phyloP scores from a whole-genome alignment of 2,888 invertebrate genomes.

The Torymus texanus region DNA sequence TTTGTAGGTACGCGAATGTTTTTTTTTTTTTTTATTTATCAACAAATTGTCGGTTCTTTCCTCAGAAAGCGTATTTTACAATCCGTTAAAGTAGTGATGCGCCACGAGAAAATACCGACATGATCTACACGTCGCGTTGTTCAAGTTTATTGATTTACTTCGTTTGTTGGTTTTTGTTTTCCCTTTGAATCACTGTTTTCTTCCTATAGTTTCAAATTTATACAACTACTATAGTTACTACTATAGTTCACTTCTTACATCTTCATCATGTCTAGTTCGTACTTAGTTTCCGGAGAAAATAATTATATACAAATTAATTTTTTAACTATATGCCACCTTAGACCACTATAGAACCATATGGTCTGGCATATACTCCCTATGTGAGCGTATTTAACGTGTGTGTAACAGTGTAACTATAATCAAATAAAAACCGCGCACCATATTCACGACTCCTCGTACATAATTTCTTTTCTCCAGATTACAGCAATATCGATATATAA shows the following conservation, averaged over 20 bases:
- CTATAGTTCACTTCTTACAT: not conserved
- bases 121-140: conserved; percentile 46
- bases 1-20: conserved; percentile 46
- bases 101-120: conserved; percentile 49
- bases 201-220: conserved; percentile 17
- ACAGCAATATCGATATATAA: conserved; percentile 11
- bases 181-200: conserved; percentile 12
- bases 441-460: not conserved
- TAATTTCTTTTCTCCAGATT: conserved; percentile 33
- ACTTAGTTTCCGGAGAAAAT: conserved; percentile 25
- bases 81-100: conserved; percentile 28
- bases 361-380: conserved; percentile 19
- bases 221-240: conserved; percentile 16
- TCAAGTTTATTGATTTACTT: conserved; percentile 19
- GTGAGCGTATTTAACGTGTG: not conserved
- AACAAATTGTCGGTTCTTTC: conserved; percentile 31
- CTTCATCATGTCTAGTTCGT: conserved; percentile 14
- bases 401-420: not conserved
- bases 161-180: not conserved
- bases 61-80: conserved; percentile 49
- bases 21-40: conserved; percentile 1
- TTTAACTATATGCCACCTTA: not conserved
- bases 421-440: too few relatives aligned
- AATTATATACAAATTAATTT: conserved; percentile 23
- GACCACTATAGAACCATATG: conserved; percentile 2